Base-by-base conservation (phyloP, 2,888 invertebrate species). In the Ernsta delagoae region DNA sequence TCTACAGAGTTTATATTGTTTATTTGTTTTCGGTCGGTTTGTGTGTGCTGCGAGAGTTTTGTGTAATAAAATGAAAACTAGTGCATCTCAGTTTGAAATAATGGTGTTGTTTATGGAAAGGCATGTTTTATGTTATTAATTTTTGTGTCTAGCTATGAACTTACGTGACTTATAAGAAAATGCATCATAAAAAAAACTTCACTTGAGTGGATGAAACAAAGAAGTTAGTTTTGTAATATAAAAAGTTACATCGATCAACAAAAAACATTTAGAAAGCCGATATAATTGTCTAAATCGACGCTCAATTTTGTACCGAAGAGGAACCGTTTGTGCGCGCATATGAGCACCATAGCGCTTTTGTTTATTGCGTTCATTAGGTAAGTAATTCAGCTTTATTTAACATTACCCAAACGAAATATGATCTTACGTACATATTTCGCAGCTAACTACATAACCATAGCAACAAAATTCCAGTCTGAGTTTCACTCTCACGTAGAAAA, bases 341-440 rank as follows among this genome's bases (percentile, higher is more conserved):
- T 43, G 43, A 43, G 43, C 43, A 43, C 9, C 43, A 43, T 43
- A 43, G 43, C 43, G 43, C 43, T 43, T 43, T 43, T 43, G 43
- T 43, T 43, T 43, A 43, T 43, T 43, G 43, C 43, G 43, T 43
- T 43, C 43, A 43, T 43, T 43, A 43, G 43, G 43, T 43, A 43
- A 43, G 43, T 43, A 43, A 43, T 43, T 43, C 43, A 43, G 43
- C 43, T 43, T 45, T 45, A 45, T 45, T 45, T 45, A 45, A 45
- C 45, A 45, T 45, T 45, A 45, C 45, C 45, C 45, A 45, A 45
- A 45, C 45, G 45, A 45, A 45, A 45, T 45, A 45, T 45, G 45
- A 45, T 45, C 45, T 45, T 45, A 45, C 39, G 43, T 43, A 43
- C 43, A 43, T 43, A 43, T 43, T 43, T 43, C 43, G 43, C 43